Evolutionary conservation across 2,113 vertebrate genomes (phyloP).

Genomic region (Halcyon malimbica): DNA sequence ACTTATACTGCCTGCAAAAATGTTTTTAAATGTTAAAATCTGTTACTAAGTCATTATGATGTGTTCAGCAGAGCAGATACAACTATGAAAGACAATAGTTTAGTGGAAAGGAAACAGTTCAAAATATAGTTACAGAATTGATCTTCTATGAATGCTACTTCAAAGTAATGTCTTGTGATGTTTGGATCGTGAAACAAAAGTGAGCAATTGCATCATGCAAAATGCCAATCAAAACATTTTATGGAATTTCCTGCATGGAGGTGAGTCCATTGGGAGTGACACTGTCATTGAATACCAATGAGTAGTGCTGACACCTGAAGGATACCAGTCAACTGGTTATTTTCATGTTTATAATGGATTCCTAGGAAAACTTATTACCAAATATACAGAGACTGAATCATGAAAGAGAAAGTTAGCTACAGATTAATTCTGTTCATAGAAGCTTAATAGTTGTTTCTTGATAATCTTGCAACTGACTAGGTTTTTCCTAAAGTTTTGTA

Average conservation of each 20-base stretch:
- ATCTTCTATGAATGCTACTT: not conserved
- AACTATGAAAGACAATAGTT: not conserved
- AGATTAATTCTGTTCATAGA: slow-evolving; percentile 10
- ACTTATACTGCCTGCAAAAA: not conserved
- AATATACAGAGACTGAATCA: not conserved
- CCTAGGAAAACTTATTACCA: not conserved
- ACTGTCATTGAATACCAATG: not conserved
- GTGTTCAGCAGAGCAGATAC: not conserved
- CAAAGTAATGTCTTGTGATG: not conserved
- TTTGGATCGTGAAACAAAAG: not conserved
- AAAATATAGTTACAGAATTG: not conserved
- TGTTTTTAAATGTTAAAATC: slow-evolving; percentile 50
- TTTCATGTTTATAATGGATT: not conserved
- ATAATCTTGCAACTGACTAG: not conserved
- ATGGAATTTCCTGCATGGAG: not conserved
- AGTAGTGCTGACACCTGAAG: not conserved
- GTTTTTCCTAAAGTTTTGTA: not conserved
- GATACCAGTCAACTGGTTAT: not conserved
- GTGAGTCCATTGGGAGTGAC: not conserved
- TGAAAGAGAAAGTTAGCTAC: not conserved
- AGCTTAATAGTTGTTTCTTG: not conserved
- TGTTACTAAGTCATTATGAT: slow-evolving; percentile 4
- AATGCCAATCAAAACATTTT: not conserved
- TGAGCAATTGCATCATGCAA: not conserved
- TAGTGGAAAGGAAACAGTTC: not conserved